Percentiles rank a stretch among this genome's conserved stretches.
Evolutionary conservation across 2,113 vertebrate genomes (phyloP).

Genomic region (Willisornis vidua): DNA sequence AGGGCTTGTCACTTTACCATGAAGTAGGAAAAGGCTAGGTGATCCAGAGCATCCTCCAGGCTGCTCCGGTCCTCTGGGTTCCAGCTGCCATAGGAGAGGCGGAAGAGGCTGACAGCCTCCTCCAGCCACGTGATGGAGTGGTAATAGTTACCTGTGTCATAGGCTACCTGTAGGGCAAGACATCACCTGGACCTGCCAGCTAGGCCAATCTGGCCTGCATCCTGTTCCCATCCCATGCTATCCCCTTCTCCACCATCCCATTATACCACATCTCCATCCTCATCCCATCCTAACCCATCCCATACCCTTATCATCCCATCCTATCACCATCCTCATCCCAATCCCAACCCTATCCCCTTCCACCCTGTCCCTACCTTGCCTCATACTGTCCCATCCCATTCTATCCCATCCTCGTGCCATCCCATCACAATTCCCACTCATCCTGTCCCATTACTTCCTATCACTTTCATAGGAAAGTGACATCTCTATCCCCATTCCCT

Average conservation of each 20-base stretch:
- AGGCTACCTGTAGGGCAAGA: constrained; percentile 82
- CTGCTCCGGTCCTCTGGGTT: constrained; percentile 85
- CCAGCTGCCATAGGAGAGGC: constrained; percentile 78
- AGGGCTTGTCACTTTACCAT: constrained; percentile 63
- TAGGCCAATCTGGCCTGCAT: background rate
- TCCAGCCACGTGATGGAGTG: constrained; percentile 92
- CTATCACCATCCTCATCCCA: too few species aligned
- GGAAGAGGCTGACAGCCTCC: constrained; percentile 87
- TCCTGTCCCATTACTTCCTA: background rate
- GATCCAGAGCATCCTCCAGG: constrained; percentile 88
- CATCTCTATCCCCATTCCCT: background rate
- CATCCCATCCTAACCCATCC: background rate
- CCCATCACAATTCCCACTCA: background rate
- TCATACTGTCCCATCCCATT: too few species aligned
- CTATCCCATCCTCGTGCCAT: background rate
- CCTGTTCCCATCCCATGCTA: background rate
- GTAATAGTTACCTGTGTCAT: constrained; percentile 89
- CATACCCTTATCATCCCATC: too few species aligned
- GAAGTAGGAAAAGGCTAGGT: constrained; percentile 93
- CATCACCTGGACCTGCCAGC: rapidly evolving
- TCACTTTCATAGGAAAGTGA: background rate
- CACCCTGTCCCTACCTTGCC: background rate
- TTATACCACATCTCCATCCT: background rate
- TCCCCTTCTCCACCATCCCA: background rate
- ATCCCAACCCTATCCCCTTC: background rate